phyloP scores from a whole-genome alignment of 2,888 invertebrate species.

The Spilarctia lutea region DNA sequence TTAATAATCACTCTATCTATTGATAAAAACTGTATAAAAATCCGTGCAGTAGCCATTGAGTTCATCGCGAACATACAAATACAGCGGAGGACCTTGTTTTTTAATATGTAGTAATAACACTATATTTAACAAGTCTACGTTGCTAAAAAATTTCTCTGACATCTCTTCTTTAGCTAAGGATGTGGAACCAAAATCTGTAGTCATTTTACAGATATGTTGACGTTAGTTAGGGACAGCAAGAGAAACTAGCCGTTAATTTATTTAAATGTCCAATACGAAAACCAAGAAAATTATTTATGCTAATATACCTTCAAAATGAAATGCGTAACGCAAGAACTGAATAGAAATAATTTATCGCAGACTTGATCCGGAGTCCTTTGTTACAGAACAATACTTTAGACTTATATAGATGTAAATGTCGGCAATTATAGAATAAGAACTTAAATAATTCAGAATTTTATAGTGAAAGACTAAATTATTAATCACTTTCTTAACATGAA shows the following conservation, averaged over 20 bases:
- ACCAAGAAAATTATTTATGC: constrained; percentile 10
- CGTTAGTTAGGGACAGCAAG: too few species aligned
- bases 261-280: not conserved
- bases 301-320: constrained; percentile 13
- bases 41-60: too few species aligned
- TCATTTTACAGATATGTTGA: too few species aligned
- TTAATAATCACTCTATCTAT: too few species aligned
- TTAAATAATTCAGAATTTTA: constrained; percentile 3
- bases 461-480: not conserved
- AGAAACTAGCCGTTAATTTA: not conserved
- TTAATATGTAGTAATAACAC: too few species aligned
- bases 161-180: too few species aligned
- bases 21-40: too few species aligned
- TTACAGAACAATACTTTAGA: constrained; percentile 14
- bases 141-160: too few species aligned
- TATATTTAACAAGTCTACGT: too few species aligned
- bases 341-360: constrained; percentile 17
- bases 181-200: too few species aligned
- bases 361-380: constrained; percentile 13
- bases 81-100: too few species aligned
- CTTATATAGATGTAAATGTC: constrained; percentile 16
- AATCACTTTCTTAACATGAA: not conserved
- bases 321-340: constrained; percentile 1
- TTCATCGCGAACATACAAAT: too few species aligned
- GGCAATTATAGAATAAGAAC: constrained; percentile 10